These are phyloP conservation scores for Emmelina monodactyla DNA, from an alignment of 2,888 invertebrate genomes.

Conservation along the genomic window DNA sequence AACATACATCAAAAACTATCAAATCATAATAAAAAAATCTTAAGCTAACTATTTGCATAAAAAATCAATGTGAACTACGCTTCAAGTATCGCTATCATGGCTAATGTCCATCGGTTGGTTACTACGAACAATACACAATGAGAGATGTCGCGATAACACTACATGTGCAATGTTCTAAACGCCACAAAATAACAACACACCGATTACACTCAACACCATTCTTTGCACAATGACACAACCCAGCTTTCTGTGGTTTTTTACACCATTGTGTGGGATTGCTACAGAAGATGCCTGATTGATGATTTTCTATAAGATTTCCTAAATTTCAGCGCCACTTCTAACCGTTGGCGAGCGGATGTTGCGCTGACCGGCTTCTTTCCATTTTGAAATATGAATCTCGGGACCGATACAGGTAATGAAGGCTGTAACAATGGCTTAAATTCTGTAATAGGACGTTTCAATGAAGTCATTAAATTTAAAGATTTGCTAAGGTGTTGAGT, in stretches of 20 bases:
- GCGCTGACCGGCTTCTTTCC: slow-evolving; percentile 5
- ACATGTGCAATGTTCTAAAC: no score
- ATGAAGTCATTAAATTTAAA: slow-evolving; percentile 6
- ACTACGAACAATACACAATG: no score
- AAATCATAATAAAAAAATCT: no score
- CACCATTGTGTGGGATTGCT: slow-evolving; percentile 37
- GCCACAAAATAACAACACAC: no score
- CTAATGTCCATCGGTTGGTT: no score
- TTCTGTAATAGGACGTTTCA: slow-evolving; percentile 4
- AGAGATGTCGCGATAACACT: no score
- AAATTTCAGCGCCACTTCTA: slow-evolving; percentile 18
- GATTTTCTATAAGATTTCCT: slow-evolving; percentile 54
- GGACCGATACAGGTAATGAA: neutral
- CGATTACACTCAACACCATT: no score
- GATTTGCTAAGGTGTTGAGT: no score
- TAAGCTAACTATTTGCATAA: no score
- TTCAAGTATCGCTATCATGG: no score
- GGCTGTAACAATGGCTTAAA: neutral
- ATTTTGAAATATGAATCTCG: neutral
- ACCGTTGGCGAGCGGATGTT: slow-evolving; percentile 9
- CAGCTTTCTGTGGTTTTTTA: slow-evolving; percentile 15
- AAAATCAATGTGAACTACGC: no score
- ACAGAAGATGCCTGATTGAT: slow-evolving; percentile 49
- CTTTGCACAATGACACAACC: slow-evolving; percentile 4
- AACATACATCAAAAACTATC: no score